phyloP scores from a whole-genome alignment of 2,797 vertebrate genomes.

The Octomys mimax region DNA sequence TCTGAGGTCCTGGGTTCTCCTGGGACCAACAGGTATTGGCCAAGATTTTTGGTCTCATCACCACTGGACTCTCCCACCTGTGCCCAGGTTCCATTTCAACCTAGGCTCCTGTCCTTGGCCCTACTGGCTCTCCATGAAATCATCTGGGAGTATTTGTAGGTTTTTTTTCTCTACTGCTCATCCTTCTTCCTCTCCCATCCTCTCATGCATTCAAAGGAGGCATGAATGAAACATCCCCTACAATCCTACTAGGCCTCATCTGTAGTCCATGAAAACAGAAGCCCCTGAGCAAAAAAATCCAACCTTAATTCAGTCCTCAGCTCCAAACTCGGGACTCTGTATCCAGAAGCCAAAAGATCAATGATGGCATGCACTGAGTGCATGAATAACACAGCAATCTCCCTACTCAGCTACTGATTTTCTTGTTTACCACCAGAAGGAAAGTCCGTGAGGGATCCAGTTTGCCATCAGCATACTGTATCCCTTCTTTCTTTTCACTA shows the following conservation, averaged over 20 bases:
- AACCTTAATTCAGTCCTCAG: neutral
- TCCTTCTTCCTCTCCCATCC: neutral
- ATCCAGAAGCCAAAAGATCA: neutral
- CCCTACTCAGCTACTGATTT: neutral
- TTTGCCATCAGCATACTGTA: neutral
- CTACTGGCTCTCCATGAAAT: neutral
- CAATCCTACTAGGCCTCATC: neutral
- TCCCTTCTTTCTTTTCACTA: neutral
- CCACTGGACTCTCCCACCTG: neutral
- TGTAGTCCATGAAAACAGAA: neutral
- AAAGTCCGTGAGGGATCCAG: neutral
- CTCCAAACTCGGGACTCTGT: neutral
- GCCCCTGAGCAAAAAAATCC: neutral
- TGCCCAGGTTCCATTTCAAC: neutral
- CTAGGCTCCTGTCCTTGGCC: neutral
- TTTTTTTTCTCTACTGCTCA: neutral
- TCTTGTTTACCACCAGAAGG: neutral
- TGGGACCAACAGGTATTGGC: neutral
- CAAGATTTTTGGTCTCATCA: neutral
- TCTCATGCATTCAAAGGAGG: neutral
- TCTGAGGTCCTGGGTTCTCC: neutral
- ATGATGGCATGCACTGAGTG: rapidly evolving
- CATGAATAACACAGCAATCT: neutral
- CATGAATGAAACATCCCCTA: neutral
- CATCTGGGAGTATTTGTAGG: neutral